Percentiles rank a stretch among this genome's conserved stretches.
Conservation (phyloP, 2,113 vertebrate species). For the Ursus arctos region DNA sequence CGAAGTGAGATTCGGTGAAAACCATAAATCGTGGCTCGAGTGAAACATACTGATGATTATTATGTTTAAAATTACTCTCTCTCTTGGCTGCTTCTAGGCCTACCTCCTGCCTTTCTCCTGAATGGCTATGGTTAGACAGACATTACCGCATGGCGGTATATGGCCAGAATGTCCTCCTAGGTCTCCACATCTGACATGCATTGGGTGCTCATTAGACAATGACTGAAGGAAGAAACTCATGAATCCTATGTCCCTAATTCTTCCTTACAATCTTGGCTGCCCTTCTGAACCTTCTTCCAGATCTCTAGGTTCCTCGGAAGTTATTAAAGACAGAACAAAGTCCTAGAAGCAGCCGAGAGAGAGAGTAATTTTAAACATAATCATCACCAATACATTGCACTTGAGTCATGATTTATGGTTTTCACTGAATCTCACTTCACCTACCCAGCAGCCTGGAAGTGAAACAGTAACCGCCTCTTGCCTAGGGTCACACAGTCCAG, state of each 20-base stretch:
- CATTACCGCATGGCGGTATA: background rate
- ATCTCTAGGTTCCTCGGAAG: background rate
- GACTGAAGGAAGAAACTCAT: background rate
- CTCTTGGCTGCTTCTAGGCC: background rate
- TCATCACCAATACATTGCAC: background rate
- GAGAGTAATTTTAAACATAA: background rate
- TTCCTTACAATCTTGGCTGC: slow-evolving; percentile 14
- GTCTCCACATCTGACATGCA: background rate
- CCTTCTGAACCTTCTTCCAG: slow-evolving; percentile 63
- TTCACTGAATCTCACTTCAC: slow-evolving; percentile 21
- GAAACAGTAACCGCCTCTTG: background rate
- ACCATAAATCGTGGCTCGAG: background rate
- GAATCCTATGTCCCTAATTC: slow-evolving; percentile 27
- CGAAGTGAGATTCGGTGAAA: background rate
- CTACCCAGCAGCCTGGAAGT: background rate
- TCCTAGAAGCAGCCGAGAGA: background rate
- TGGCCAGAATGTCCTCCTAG: background rate
- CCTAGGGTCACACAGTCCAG: background rate
- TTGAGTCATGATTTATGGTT: background rate
- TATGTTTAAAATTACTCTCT: background rate
- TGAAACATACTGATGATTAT: background rate
- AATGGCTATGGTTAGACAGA: background rate
- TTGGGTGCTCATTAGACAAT: background rate
- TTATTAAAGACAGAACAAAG: slow-evolving; percentile 58
- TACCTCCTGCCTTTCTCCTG: background rate